Evolutionary conservation across 2,797 vertebrate species (phyloP), one percentile per base, ranked within the genome.

Genomic region (Amphiprion clarkii): DNA sequence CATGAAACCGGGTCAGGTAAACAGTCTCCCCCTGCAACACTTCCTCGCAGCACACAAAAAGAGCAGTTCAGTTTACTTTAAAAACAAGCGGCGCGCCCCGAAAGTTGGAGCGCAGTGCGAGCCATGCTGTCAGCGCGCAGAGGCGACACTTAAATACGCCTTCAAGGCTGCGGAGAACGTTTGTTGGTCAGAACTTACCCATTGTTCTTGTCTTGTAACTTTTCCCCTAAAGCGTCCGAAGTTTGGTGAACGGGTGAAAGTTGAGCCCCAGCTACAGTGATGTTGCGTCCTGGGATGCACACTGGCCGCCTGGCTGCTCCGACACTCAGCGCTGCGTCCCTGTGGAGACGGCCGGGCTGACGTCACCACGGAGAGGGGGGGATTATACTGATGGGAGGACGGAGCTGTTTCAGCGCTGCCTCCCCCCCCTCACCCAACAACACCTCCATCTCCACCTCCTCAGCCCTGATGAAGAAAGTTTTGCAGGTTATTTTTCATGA

Each of bases 231-330:
- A 75, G 71, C 62, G 60, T 90, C 81, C 81, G 72, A 76, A 89
- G 84, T 84, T 83, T 42, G 81, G 57, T 40, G 75, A 70, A 82
- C 64, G 42, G 86, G 23, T 36, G 86, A 74, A 90, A 79, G 88
- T 87, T 81, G 84, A 83, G 85, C 73, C 73, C 76, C 84, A 54
- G 83, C 82, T 84, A 44, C 70, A 60, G 77, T 79, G 88, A 79
- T 88, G 90, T 59, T 70, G 91, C 67, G 93, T 89, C 89, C 87
- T 67, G 86, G 84, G 91, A 91, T 92, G 90, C 87, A 69, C 87
- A 85, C 87, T 88, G 84, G 59, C 85, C 84, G 89, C 87, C 77
- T 58, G 78, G 89, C 88, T 88, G 77, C 76, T 76, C 82, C 25
- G 51, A 73, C 79, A 51, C 81, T 77, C 85, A 57, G 72, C 78